These are phyloP conservation scores for Watsonalla cultraria DNA, from an alignment of 2,888 invertebrate genomes.

Conservation along the genomic window DNA sequence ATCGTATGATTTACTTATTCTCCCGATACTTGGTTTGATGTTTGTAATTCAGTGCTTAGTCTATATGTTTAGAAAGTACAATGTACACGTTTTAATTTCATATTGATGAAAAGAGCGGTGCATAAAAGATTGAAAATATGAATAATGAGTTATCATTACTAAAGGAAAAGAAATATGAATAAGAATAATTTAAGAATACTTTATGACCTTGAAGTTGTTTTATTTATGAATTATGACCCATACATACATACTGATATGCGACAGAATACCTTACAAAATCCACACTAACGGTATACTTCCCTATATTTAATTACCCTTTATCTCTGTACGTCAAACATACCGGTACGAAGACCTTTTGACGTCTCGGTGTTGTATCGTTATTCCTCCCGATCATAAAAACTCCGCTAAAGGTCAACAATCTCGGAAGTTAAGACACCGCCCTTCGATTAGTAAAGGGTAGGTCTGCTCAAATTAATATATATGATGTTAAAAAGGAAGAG, in stretches of 20 bases:
- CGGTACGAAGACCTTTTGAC: no score
- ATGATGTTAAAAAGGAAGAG: no score
- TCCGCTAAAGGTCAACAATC: no score
- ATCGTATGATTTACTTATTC: not conserved
- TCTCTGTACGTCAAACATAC: no score
- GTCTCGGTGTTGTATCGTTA: no score
- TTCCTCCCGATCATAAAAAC: no score
- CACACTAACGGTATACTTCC: no score
- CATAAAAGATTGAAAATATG: conserved; percentile 26
- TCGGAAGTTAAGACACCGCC: no score
- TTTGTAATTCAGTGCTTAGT: not conserved
- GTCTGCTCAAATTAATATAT: no score
- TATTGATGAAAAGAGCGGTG: conserved; percentile 14
- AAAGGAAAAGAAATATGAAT: conserved; percentile 42
- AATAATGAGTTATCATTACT: conserved; percentile 2
- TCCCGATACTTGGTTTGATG: not conserved
- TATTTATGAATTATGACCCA: conserved; percentile 47
- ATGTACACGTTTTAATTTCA: conserved; percentile 25
- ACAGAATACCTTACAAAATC: not conserved
- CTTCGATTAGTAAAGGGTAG: no score
- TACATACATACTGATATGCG: not conserved
- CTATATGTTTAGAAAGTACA: not conserved
- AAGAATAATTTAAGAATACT: conserved; percentile 56
- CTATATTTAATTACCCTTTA: no score
- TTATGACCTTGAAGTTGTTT: conserved; percentile 57